Conservation (phyloP, 1,140 invertebrate genomes). For the Dendrolimus kikuchii region DNA sequence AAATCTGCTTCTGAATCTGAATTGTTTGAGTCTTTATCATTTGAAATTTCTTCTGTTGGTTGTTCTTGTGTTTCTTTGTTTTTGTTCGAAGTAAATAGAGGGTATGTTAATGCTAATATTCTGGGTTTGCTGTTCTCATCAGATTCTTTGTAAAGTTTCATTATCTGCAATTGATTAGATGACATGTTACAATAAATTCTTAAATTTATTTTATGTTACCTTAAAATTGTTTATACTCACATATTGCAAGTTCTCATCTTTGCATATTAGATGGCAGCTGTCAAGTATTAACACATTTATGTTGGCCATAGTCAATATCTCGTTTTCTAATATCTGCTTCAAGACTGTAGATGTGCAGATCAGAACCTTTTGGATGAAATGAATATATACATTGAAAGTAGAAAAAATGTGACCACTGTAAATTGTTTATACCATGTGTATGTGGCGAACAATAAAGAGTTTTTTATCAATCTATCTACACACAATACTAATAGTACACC, state of each 20-base stretch:
- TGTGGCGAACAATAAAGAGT: not conserved
- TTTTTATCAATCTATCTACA: not conserved
- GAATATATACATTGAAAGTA: not conserved
- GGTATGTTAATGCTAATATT: slow-evolving; percentile 51
- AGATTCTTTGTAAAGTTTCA: slow-evolving; percentile 42
- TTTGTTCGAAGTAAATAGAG: slow-evolving; percentile 35
- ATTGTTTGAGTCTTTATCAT: not conserved
- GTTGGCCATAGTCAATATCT: slow-evolving; percentile 26
- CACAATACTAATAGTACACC: too few species aligned
- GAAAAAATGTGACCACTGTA: too few species aligned
- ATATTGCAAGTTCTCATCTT: slow-evolving; percentile 43
- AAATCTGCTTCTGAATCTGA: slow-evolving; percentile 2
- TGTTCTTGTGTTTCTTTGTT: slow-evolving; percentile 12
- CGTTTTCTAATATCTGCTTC: slow-evolving; percentile 25
- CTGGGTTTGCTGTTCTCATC: slow-evolving; percentile 27
- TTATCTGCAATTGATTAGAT: slow-evolving; percentile 33
- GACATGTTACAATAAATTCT: slow-evolving; percentile 5
- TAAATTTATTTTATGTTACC: not conserved
- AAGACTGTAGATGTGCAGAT: slow-evolving; percentile 45
- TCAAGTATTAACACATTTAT: slow-evolving; percentile 53
- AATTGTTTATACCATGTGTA: not conserved
- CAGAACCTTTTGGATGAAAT: slow-evolving; percentile 34
- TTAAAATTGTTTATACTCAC: slow-evolving; percentile 32
- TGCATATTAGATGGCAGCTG: slow-evolving; percentile 51
- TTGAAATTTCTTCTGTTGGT: not conserved